A percentile compares a stretch with the other conserved stretches of the same genome.
phyloP scores from a whole-genome alignment of 2,113 vertebrate genomes.

The Macrotus californicus region DNA sequence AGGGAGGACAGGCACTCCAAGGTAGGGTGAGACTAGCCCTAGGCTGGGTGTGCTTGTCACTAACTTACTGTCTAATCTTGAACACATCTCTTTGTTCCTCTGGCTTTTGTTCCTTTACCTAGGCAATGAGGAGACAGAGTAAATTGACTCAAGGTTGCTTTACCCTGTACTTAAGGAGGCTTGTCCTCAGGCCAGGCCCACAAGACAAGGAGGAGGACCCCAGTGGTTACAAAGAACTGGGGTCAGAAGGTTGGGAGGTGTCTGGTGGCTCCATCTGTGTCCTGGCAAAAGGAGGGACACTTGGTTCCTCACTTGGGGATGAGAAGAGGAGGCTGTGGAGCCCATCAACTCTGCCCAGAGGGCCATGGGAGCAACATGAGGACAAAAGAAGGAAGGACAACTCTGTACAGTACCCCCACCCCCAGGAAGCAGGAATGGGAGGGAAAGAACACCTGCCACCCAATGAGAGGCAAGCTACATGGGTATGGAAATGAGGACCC shows the following conservation, averaged over 20 bases:
- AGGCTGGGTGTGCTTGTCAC: neutral
- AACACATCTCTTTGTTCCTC: neutral
- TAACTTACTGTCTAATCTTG: neutral
- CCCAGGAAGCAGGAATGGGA: neutral
- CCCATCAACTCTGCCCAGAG: neutral
- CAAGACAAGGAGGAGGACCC: neutral
- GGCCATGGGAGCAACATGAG: neutral
- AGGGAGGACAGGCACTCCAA: neutral
- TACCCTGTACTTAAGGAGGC: neutral
- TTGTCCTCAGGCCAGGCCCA: neutral
- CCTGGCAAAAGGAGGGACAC: neutral
- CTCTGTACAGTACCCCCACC: neutral
- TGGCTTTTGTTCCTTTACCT: neutral
- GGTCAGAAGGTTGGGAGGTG: neutral
- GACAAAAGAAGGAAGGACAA: neutral
- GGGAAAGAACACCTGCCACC: neutral
- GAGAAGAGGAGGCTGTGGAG: neutral
- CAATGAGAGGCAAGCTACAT: neutral
- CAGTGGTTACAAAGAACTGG: neutral
- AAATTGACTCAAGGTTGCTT: neutral
- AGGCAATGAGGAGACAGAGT: neutral
- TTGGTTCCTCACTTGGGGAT: neutral
- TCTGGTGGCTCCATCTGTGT: neutral
- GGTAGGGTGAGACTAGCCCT: neutral
- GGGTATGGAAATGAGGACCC: neutral